These are phyloP conservation scores for Scaptomyza tumidula DNA, from an alignment of 2,888 invertebrate genomes.

Conservation along the genomic window DNA sequence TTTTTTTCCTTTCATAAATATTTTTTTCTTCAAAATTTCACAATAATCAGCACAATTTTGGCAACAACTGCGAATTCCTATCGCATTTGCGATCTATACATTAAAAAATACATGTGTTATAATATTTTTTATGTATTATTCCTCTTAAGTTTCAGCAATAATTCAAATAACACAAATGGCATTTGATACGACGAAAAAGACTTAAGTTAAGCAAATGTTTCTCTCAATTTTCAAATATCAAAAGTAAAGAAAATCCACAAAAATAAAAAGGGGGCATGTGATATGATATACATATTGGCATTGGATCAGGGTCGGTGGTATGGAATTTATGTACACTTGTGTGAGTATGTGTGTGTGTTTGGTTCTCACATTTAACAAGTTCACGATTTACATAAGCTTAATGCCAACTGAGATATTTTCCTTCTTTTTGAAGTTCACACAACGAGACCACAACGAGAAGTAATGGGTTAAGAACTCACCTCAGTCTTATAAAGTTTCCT, in stretches of 20 bases:
- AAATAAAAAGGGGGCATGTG: neutral
- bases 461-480: constrained; percentile 70
- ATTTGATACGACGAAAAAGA: constrained; percentile 4
- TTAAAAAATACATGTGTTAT: neutral
- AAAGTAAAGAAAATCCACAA: constrained; percentile 21
- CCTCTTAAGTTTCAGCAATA: neutral
- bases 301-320: constrained; percentile 34
- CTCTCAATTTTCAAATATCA: constrained; percentile 42
- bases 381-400: constrained; percentile 71
- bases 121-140: neutral
- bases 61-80: neutral
- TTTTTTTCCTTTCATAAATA: no score
- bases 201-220: constrained; percentile 15
- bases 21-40: neutral
- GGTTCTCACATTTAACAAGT: constrained; percentile 43
- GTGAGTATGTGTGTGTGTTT: constrained; percentile 30
- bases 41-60: neutral
- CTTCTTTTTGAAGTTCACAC: constrained; percentile 9
- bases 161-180: constrained; percentile 2
- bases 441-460: neutral
- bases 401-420: constrained; percentile 35
- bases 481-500: constrained; percentile 84
- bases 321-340: neutral
- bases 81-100: neutral
- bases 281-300: constrained; percentile 58